phyloP scores from a whole-genome alignment of 2,797 vertebrate species.

The Hydrocynus forskahlii region DNA sequence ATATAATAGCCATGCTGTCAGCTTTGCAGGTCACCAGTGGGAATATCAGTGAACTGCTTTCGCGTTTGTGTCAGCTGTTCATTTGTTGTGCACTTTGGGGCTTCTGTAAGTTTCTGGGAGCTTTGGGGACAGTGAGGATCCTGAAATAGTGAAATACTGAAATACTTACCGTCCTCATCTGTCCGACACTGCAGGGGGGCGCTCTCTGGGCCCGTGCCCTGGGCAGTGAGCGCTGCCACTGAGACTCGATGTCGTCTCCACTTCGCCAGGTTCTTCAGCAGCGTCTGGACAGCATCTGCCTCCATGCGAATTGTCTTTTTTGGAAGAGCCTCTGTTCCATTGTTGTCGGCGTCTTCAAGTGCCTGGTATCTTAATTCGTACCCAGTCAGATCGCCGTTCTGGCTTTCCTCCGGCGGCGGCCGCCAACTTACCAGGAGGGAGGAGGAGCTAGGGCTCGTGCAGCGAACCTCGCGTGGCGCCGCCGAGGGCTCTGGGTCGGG shows the following conservation, averaged over 20 bases:
- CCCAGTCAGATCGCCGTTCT: conserved; percentile 87
- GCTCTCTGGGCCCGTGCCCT: conserved; percentile 89
- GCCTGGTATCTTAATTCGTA: conserved; percentile 90
- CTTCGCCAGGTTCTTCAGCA: conserved; percentile 88
- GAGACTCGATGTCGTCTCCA: conserved; percentile 92
- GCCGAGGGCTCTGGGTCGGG: conserved; percentile 88
- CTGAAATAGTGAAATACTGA: too few relatives aligned
- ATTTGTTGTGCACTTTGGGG: background rate
- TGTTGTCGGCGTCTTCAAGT: conserved; percentile 71
- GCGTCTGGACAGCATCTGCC: conserved; percentile 79
- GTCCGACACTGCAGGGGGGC: conserved; percentile 84
- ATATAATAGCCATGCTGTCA: too few relatives aligned
- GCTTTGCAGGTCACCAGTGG: background rate
- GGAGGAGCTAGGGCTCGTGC: conserved; percentile 89
- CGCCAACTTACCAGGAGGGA: conserved; percentile 96
- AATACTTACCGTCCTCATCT: conserved; percentile 88
- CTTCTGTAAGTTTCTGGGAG: background rate
- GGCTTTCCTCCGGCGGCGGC: conserved; percentile 86
- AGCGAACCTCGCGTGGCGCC: conserved; percentile 91
- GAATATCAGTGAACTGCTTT: too few relatives aligned
- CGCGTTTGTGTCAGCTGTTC: too few relatives aligned
- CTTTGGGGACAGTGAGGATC: background rate
- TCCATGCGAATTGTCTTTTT: conserved; percentile 73
- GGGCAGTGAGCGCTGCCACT: conserved; percentile 82
- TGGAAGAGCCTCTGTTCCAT: conserved; percentile 67